These are phyloP conservation scores for Pollenia amentaria DNA, from an alignment of 2,888 invertebrate species.

Conservation along the genomic window DNA sequence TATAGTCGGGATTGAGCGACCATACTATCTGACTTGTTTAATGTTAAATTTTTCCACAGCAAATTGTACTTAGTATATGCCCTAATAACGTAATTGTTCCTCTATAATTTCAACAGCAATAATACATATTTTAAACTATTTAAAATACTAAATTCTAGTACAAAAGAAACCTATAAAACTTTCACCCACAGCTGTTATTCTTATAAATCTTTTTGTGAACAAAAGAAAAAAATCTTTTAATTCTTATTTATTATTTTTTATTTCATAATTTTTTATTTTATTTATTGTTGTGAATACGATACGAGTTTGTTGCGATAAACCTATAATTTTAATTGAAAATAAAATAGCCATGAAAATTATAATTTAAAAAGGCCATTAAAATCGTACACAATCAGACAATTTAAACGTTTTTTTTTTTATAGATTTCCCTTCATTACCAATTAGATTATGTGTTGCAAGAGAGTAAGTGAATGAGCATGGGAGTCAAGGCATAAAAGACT, in stretches of 20 bases:
- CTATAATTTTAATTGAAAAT: constrained; percentile 57
- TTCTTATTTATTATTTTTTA: constrained; percentile 13
- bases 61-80: no score
- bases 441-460: constrained; percentile 19
- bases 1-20: no score
- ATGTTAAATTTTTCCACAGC: no score
- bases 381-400: constrained; percentile 30
- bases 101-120: no score
- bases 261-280: background rate
- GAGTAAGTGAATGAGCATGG: background rate
- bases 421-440: constrained; percentile 30
- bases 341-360: constrained; percentile 58
- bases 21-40: no score
- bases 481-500: constrained; percentile 4
- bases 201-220: background rate
- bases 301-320: background rate
- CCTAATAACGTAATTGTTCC: background rate
- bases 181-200: constrained; percentile 25
- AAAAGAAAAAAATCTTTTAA: background rate
- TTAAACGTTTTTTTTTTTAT: constrained; percentile 18
- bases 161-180: constrained; percentile 13
- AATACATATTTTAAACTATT: background rate
- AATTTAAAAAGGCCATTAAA: constrained; percentile 41
- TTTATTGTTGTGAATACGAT: constrained; percentile 1
- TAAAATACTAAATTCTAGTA: background rate